Evolutionary conservation across 2,113 vertebrate genomes (phyloP), one percentile per base, ranked within the genome.

Genomic region (Salminus brasiliensis): DNA sequence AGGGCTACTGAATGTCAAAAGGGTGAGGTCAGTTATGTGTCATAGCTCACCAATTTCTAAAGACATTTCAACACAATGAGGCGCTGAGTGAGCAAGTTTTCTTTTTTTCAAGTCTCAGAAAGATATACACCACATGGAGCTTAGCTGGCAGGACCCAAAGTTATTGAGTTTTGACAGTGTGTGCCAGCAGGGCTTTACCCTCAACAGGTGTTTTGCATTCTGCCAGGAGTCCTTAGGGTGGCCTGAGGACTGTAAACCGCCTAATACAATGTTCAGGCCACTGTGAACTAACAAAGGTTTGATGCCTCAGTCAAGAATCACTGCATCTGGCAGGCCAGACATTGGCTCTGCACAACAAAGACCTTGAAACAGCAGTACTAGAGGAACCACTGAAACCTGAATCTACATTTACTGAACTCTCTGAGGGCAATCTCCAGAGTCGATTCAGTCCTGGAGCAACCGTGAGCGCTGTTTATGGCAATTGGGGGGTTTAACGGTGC

Each of bases 121-220:
- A 86, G 86, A 90, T 81, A 82, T 83, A 81, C 83, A 86, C 88
- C 88, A 83, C 90, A 92, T 91, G 72, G 41, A 71, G 76, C 80
- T 85, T 88, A 85, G 59, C 4, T 69, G 76, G 85, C 85, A 87
- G 81, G 83, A 87, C 87, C 87, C 82, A 78, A 79, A 89, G 84
- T 88, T 90, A 88, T 86, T 84, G 75, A 78, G 78, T 88, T 91
- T 89, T 91, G 91, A 93, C 92, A 92, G 86, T 45, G 72, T 36
- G 86, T 88, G 88, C 86, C 90, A 88, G 81, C 43, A 79, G 85
- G 87, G 85, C 82, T 87, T 88, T 89, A 67, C 72, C 71, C 57
- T 32, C 71, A 88, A 75, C 87, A 89, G 87, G 88, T 91, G 88
- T 79, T 84, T 80, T 53, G 57, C 86, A 88, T 84, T 85, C 65